Base-by-base conservation (phyloP, 2,113 vertebrate genomes). In the Anser brachyrhynchus region DNA sequence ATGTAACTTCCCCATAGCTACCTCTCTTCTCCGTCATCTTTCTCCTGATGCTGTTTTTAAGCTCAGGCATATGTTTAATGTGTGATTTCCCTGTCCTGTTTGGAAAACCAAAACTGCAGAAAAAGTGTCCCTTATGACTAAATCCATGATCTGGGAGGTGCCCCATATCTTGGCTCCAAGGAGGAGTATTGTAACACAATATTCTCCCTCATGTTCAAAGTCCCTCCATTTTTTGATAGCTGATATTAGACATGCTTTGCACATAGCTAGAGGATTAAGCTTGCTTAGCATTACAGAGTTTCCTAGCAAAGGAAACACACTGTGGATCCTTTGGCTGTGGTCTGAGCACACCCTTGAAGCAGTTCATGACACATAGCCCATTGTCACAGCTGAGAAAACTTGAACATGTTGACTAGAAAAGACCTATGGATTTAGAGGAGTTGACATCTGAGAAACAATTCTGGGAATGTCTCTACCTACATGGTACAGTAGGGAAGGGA, bases 341-440 rank as follows among this genome's bases (percentile, higher is more conserved):
- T 67, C n/a, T 75, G 51, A 55, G 33, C 26, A 37, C 0, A 1
- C 49, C 19, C 28, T 65, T 20, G 54, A 26, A 81, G 49, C 5
- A 43, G 15, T 33, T 81, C 0, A 1, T 82, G n/a, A 44, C 0
- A 1, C 10, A 20, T 28, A 65, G 20, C 58, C 5, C 28, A 14
- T 26, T 8, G 14, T 70, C 33, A 49, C 22, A 16, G 20, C 13
- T 79, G 26, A 59, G 41, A 22, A 66, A 51, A 71, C 17, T 91
- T 75, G 39, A 67, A 57, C 5, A 13, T 39, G 44, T 9, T 3
- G 9, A n/a, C 39, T 41, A 6, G 39, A 25, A 89, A 87, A 83
- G 58, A 71, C 13, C 31, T 72, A 39, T 12, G 35, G 84, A 61
- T 61, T 89, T 85, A 86, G 59, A 79, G 51, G 55, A 70, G 13